These are phyloP conservation scores for Erannis defoliaria DNA, from an alignment of 2,888 invertebrate species.

Conservation along the genomic window DNA sequence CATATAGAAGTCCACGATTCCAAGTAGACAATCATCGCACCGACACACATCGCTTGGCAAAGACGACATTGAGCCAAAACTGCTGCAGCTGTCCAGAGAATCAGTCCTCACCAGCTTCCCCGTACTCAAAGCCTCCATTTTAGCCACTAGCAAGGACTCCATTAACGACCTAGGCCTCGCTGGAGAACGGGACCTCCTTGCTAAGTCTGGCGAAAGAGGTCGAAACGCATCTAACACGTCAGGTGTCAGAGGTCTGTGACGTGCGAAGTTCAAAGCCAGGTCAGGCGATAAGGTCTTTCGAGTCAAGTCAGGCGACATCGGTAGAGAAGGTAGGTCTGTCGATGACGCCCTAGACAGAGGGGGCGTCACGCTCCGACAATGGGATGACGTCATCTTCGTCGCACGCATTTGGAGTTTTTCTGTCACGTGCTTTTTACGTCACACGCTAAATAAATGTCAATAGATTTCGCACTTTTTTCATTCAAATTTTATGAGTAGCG, in stretches of 20 bases:
- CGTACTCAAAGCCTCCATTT: conserved; percentile 91
- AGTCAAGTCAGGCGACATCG: conserved; percentile 49
- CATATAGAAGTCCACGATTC: conserved; percentile 92
- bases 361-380: conserved; percentile 82
- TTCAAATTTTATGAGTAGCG: neutral
- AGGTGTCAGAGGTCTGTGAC: conserved; percentile 74
- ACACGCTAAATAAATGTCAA: neutral
- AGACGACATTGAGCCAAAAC: conserved; percentile 90
- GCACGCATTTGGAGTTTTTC: conserved; percentile 72
- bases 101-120: conserved; percentile 90
- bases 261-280: conserved; percentile 65
- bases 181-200: conserved; percentile 79
- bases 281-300: conserved; percentile 65
- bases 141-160: conserved; percentile 93
- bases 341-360: conserved; percentile 82
- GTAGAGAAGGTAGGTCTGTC: conserved; percentile 61
- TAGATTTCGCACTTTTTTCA: conserved; percentile 7
- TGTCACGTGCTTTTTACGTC: conserved; percentile 31
- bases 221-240: conserved; percentile 68
- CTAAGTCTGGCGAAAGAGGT: conserved; percentile 80
- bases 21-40: conserved; percentile 94
- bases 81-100: conserved; percentile 92
- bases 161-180: conserved; percentile 91
- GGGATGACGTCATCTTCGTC: conserved; percentile 84
- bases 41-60: conserved; percentile 91